These are phyloP conservation scores for Cyprinodon diabolis DNA, from an alignment of 2,797 vertebrate species.

Conservation along the genomic window DNA sequence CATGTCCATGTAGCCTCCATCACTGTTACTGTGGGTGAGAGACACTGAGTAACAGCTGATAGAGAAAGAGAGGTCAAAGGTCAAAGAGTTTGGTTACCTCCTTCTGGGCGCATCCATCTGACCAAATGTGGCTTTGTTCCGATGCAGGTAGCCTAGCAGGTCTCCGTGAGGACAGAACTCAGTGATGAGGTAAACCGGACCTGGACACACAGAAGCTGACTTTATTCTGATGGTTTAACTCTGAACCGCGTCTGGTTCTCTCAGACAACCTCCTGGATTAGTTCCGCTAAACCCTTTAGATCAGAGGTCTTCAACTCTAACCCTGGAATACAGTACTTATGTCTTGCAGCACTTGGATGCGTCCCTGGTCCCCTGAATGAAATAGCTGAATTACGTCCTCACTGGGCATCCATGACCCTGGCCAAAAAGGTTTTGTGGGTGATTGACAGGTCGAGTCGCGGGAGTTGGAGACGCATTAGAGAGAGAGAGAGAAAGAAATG, in stretches of 20 bases:
- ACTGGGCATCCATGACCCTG: too few species aligned
- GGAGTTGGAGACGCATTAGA: too few species aligned
- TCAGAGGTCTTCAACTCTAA: background rate
- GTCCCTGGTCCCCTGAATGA: too few species aligned
- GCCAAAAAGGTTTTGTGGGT: too few species aligned
- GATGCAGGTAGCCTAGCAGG: constrained; percentile 88
- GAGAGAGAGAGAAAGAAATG: too few species aligned
- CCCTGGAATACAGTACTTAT: too few species aligned
- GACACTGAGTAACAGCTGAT: constrained; percentile 6
- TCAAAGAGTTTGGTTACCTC: constrained; percentile 41
- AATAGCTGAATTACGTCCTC: too few species aligned
- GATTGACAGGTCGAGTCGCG: too few species aligned
- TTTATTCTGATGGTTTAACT: background rate
- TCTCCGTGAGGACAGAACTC: constrained; percentile 92
- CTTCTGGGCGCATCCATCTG: constrained; percentile 63
- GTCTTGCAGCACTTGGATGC: too few species aligned
- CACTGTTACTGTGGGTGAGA: constrained; percentile 80
- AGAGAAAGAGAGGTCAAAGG: background rate
- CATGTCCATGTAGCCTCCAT: constrained; percentile 95
- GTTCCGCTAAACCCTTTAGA: background rate
- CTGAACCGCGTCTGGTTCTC: background rate
- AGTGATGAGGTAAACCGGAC: constrained; percentile 90
- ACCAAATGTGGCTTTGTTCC: constrained; percentile 88
- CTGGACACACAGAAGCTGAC: constrained; percentile 62
- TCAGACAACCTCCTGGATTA: too few species aligned